These are phyloP conservation scores for Abrostola tripartita DNA, from an alignment of 2,888 invertebrate species.

Conservation along the genomic window DNA sequence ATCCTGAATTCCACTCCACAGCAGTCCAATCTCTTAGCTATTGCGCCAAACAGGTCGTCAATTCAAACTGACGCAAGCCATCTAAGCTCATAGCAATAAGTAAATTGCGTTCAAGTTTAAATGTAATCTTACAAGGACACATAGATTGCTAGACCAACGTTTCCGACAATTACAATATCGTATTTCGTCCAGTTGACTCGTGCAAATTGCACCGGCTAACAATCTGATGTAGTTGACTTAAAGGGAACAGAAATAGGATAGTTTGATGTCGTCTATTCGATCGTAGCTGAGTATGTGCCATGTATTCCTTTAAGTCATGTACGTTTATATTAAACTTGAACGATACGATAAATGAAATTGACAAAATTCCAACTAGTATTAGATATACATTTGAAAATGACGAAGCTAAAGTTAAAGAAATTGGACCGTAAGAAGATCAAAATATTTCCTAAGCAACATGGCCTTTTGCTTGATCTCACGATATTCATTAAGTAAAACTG, in stretches of 20 bases:
- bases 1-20: too few species aligned
- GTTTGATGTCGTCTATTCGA: conserved; percentile 25
- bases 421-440: too few species aligned
- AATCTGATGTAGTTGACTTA: conserved; percentile 15
- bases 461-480: too few species aligned
- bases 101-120: neutral
- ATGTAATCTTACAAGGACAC: neutral
- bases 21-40: too few species aligned
- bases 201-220: conserved; percentile 27
- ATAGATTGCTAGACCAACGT: conserved; percentile 3
- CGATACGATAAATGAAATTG: neutral
- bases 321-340: neutral
- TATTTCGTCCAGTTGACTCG: conserved; percentile 28
- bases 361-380: neutral
- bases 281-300: conserved; percentile 8
- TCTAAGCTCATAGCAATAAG: neutral
- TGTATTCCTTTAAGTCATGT: neutral
- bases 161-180: conserved; percentile 25
- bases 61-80: neutral
- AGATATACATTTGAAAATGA: too few species aligned
- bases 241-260: conserved; percentile 33
- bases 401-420: too few species aligned
- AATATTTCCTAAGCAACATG: too few species aligned
- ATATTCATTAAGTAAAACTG: too few species aligned
- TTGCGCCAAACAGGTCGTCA: neutral